Evolutionary conservation across 1,140 invertebrate species (phyloP).

Genomic region (Drosophila bocki): DNA sequence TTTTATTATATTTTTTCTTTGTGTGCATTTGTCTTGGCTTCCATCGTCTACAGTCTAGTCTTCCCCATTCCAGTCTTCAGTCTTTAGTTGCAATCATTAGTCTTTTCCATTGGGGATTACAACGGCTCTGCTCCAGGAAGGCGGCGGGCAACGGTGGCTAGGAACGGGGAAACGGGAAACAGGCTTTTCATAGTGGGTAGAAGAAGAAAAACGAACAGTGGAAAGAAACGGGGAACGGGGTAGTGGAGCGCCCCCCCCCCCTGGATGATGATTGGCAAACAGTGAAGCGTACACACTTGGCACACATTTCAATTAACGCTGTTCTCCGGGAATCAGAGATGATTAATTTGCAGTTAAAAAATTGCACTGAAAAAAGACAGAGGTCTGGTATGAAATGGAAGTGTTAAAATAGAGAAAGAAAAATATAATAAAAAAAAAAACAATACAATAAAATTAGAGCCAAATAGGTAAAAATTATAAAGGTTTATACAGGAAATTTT

Average conservation of each 20-base stretch:
- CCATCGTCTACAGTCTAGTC: slow-evolving; percentile 19
- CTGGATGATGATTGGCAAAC: slow-evolving; percentile 14
- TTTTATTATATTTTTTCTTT: neutral
- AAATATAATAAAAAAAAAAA: neutral
- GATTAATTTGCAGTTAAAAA: slow-evolving; percentile 17
- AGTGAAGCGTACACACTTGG: slow-evolving; percentile 46
- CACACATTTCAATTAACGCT: slow-evolving; percentile 69
- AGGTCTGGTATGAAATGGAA: neutral
- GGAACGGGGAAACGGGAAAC: neutral
- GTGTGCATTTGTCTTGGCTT: slow-evolving; percentile 1
- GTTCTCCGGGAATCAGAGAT: slow-evolving; percentile 4
- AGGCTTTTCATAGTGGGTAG: neutral
- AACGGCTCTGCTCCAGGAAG: neutral
- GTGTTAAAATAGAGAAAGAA: neutral
- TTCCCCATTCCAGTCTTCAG: neutral
- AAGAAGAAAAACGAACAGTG: neutral
- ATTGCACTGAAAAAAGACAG: neutral
- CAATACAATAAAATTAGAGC: no score
- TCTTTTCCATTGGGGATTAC: slow-evolving; percentile 39
- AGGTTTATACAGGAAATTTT: no score
- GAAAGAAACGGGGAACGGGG: neutral
- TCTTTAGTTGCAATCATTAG: slow-evolving; percentile 59
- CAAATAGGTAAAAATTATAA: no score
- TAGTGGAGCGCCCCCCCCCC: slow-evolving; percentile 2
- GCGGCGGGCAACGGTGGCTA: neutral